These are phyloP conservation scores for Zootermopsis nevadensis DNA, from an alignment of 2,888 invertebrate genomes.

Conservation along the genomic window DNA sequence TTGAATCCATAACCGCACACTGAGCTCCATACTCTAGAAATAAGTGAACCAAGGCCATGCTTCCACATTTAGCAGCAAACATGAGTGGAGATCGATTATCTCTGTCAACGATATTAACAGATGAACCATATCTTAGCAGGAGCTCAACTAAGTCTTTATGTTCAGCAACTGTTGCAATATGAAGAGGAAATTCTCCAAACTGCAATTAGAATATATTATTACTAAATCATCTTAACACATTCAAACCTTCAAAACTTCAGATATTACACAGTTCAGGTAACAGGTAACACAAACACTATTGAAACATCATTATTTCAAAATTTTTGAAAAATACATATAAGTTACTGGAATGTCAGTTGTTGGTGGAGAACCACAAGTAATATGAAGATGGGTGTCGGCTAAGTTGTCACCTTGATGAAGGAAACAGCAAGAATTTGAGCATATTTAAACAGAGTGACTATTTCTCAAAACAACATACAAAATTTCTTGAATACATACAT, in stretches of 20 bases:
- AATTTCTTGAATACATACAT: conserved; percentile 54
- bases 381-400: too few species aligned
- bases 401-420: too few species aligned
- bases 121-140: conserved; percentile 57
- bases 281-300: too few species aligned
- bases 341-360: too few species aligned
- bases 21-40: conserved; percentile 58
- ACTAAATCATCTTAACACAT: not conserved
- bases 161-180: conserved; percentile 57
- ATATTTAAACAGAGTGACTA: not conserved
- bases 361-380: too few species aligned
- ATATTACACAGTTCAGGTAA: too few species aligned
- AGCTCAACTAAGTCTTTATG: conserved; percentile 58
- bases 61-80: conserved; percentile 58
- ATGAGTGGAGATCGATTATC: conserved; percentile 58
- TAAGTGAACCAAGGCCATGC: conserved; percentile 56
- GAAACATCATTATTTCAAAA: too few species aligned
- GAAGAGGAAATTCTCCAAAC: conserved; percentile 58
- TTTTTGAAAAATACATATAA: too few species aligned
- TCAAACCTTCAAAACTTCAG: too few species aligned
- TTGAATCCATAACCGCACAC: conserved; percentile 57
- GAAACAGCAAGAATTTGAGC: too few species aligned
- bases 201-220: conserved; percentile 46
- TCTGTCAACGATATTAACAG: conserved; percentile 57
- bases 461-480: not conserved